Percentiles rank a stretch among this genome's conserved stretches.
Evolutionary conservation across 2,113 vertebrate genomes (phyloP).

Genomic region (Sinocyclocheilus anophthalmus): DNA sequence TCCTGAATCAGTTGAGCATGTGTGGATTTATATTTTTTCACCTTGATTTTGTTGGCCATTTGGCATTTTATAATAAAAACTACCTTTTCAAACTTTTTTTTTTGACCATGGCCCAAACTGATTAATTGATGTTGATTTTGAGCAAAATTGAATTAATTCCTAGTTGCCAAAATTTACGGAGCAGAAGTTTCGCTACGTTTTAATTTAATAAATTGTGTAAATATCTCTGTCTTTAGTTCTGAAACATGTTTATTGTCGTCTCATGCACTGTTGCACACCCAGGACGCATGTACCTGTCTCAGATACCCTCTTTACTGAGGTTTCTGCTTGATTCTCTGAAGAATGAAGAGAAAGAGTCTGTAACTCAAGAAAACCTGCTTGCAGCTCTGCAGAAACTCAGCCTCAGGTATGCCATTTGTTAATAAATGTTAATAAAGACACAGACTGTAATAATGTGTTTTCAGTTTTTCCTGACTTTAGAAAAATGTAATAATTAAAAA

Average conservation of each 20-base stretch:
- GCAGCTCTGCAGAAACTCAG: constrained; percentile 95
- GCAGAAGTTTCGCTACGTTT: not conserved
- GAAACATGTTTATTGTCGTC: not conserved
- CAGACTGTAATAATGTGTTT: not conserved
- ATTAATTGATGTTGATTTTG: not conserved
- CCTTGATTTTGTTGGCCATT: too few relatives aligned
- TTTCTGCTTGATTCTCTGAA: constrained; percentile 84
- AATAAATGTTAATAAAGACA: not conserved
- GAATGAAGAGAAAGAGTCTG: constrained; percentile 84
- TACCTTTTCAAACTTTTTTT: too few relatives aligned
- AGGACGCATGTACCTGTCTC: constrained; percentile 93
- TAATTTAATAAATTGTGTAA: not conserved
- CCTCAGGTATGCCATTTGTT: constrained; percentile 79
- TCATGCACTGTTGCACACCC: constrained; percentile 34
- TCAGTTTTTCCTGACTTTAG: too few relatives aligned
- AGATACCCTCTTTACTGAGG: constrained; percentile 80
- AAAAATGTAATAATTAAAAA: too few relatives aligned
- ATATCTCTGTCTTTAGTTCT: not conserved
- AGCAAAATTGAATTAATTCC: not conserved
- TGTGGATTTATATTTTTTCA: not conserved
- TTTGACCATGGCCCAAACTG: not conserved
- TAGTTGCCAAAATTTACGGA: not conserved
- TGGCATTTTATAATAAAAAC: too few relatives aligned
- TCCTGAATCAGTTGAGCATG: not conserved
- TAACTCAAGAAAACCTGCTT: constrained; percentile 88